Evolutionary conservation across 2,797 vertebrate species (phyloP).

Genomic region (Myotis pilosus): DNA sequence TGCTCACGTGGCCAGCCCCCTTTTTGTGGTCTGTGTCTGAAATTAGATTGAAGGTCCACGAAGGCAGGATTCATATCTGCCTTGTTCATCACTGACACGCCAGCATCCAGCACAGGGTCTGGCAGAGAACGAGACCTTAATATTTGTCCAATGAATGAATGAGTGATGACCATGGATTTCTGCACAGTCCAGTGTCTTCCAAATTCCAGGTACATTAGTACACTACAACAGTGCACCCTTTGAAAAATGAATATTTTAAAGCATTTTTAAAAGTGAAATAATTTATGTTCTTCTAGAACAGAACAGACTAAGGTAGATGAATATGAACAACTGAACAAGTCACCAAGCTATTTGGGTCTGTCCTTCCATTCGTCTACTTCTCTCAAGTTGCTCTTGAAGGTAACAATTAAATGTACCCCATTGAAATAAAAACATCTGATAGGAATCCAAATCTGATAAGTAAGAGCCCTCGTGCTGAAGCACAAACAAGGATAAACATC

Average conservation of each 20-base stretch:
- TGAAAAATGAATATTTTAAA: neutral
- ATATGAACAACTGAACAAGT: neutral
- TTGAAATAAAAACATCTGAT: neutral
- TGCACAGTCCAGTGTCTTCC: neutral
- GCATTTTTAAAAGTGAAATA: neutral
- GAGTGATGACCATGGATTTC: neutral
- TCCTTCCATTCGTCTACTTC: neutral
- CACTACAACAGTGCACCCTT: neutral
- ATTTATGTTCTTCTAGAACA: neutral
- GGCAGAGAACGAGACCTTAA: neutral
- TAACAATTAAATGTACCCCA: neutral
- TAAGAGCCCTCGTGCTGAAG: neutral
- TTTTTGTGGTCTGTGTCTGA: neutral
- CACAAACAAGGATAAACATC: neutral
- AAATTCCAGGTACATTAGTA: neutral
- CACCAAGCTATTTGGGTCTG: neutral
- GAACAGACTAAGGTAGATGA: neutral
- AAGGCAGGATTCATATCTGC: neutral
- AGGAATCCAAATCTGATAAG: neutral
- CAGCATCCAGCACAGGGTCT: neutral
- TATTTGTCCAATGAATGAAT: neutral
- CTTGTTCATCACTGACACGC: neutral
- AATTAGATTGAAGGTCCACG: neutral
- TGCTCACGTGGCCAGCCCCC: neutral
- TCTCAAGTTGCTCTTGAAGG: neutral